Percentiles rank a stretch among this genome's conserved stretches.
Evolutionary conservation across 2,113 vertebrate genomes (phyloP).

Genomic region (Pholis gunnellus): DNA sequence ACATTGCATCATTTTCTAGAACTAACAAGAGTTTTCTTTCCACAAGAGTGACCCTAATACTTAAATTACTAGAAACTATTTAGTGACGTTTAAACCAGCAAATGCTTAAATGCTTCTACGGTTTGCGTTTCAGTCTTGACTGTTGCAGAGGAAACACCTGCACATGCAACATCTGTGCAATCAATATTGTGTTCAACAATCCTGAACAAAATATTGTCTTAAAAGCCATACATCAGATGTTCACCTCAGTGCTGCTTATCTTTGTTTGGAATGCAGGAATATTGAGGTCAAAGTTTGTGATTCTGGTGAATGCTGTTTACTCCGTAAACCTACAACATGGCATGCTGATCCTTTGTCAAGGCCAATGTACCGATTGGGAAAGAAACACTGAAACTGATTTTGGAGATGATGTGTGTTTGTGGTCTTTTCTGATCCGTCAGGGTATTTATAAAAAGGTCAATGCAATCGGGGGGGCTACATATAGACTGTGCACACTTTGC

Average conservation of each 20-base stretch:
- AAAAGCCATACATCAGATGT: neutral
- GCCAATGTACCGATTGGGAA: constrained; percentile 25
- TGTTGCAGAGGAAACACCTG: neutral
- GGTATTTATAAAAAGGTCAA: constrained; percentile 32
- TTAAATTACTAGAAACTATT: neutral
- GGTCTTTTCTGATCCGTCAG: neutral
- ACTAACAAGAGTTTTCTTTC: neutral
- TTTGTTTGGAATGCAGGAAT: constrained; percentile 21
- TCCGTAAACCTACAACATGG: constrained; percentile 48
- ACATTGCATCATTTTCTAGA: neutral
- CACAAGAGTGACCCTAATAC: neutral
- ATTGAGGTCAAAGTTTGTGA: constrained; percentile 13
- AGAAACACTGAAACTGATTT: constrained; percentile 12
- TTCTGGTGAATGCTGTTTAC: constrained; percentile 16
- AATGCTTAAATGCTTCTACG: neutral
- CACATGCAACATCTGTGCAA: constrained; percentile 1
- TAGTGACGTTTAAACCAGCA: neutral
- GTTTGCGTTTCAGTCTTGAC: neutral
- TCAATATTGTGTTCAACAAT: too few species aligned
- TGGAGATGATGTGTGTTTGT: constrained; percentile 7
- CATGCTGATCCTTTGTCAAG: constrained; percentile 48
- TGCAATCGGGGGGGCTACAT: neutral
- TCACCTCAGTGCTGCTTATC: neutral
- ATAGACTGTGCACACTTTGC: constrained; percentile 22
- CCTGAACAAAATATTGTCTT: neutral